Evolutionary conservation across 1,140 invertebrate species (phyloP).

Genomic region (Saccostrea cuccullata): DNA sequence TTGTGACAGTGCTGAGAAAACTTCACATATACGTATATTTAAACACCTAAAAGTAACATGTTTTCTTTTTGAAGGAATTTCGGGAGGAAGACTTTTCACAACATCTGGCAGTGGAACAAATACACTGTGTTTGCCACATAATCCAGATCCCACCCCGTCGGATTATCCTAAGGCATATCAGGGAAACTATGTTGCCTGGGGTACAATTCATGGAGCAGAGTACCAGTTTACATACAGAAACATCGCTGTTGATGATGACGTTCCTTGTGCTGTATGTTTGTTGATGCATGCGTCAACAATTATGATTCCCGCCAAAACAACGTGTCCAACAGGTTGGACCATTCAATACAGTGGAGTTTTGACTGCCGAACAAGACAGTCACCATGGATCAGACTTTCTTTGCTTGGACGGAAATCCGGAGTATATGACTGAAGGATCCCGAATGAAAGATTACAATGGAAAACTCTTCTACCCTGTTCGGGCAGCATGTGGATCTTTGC

Average conservation of each 20-base stretch:
- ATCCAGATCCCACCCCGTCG: background rate
- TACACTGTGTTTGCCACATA: too few species aligned
- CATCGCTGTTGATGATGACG: background rate
- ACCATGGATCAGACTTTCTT: too few species aligned
- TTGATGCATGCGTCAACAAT: background rate
- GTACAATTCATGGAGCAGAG: background rate
- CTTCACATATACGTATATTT: too few species aligned
- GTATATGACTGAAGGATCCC: too few species aligned
- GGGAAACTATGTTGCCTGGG: too few species aligned
- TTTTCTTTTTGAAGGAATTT: too few species aligned
- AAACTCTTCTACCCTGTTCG: conserved; percentile 58
- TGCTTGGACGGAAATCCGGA: too few species aligned
- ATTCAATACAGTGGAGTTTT: too few species aligned
- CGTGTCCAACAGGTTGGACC: background rate
- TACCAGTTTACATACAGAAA: background rate
- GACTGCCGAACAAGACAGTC: too few species aligned
- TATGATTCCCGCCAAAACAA: conserved; percentile 13
- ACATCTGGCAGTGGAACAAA: background rate
- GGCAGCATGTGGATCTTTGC: conserved; percentile 55
- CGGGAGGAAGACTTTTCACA: background rate
- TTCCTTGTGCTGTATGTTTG: background rate
- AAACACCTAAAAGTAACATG: too few species aligned
- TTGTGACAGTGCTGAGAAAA: too few species aligned
- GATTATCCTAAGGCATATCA: background rate
- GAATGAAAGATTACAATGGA: conserved; percentile 36